Conservation (phyloP, 2,888 invertebrate species). For the Lasioglossum lativentre region DNA sequence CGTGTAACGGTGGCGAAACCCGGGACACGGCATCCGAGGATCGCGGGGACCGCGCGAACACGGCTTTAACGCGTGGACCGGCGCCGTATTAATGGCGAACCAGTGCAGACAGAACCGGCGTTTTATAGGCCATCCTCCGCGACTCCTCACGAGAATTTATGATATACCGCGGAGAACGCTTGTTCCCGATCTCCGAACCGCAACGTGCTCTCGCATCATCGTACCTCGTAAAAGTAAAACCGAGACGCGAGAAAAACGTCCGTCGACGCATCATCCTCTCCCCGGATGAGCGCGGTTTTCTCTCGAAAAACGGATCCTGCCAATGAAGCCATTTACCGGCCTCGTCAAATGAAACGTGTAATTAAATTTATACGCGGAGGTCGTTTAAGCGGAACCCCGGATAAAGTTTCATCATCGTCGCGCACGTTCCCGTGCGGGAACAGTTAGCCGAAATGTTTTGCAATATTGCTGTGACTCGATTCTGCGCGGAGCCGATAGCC, state of each 20-base stretch:
- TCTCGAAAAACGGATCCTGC: neutral
- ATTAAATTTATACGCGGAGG: constrained; percentile 3
- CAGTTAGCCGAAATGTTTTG: neutral
- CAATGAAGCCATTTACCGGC: neutral
- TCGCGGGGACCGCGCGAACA: constrained; percentile 30
- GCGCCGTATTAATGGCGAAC: constrained; percentile 40
- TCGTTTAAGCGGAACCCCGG: neutral
- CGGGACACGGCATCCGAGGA: constrained; percentile 15
- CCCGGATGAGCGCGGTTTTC: neutral
- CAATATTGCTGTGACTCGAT: neutral
- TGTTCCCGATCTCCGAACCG: constrained; percentile 7
- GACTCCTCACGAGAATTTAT: constrained; percentile 54
- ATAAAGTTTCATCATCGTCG: neutral
- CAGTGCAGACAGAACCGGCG: constrained; percentile 31
- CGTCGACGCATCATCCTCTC: neutral
- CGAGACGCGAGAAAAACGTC: constrained; percentile 9
- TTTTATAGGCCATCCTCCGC: constrained; percentile 51
- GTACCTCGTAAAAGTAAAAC: constrained; percentile 30
- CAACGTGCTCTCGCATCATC: neutral
- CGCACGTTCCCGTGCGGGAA: neutral
- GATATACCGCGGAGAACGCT: constrained; percentile 32
- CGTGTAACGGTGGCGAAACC: constrained; percentile 52
- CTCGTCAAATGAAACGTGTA: constrained; percentile 5
- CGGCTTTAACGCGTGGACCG: constrained; percentile 32
- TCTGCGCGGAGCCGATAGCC: neutral